Evolutionary conservation across 2,888 invertebrate species (phyloP).

Genomic region (Drosophila mayaguana): DNA sequence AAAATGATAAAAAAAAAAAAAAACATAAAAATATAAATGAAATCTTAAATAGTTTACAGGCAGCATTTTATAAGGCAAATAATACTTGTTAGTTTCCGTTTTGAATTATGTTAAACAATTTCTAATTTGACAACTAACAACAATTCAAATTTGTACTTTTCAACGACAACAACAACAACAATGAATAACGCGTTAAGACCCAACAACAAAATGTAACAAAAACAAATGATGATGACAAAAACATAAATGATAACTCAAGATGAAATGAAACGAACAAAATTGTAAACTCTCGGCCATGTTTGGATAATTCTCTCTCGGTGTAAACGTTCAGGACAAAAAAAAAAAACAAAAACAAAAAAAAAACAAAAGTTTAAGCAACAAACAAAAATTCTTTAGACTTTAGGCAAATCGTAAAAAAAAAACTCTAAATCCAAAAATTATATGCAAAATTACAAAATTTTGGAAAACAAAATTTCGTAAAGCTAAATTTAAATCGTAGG

Average conservation of each 20-base stretch:
- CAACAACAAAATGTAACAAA: conserved; percentile 37
- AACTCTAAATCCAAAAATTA: conserved; percentile 76
- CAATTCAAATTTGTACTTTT: conserved; percentile 68
- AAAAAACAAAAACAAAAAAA: conserved; percentile 58
- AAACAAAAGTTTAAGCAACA: conserved; percentile 34
- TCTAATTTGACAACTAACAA: conserved; percentile 39
- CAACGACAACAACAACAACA: conserved; percentile 55
- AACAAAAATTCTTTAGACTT: conserved; percentile 61
- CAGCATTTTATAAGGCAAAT: conserved; percentile 77
- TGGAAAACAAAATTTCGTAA: conserved; percentile 82
- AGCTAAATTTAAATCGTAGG: conserved; percentile 67
- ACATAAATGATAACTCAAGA: conserved; percentile 39
- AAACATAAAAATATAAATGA: conserved; percentile 49
- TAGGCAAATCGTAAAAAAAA: conserved; percentile 47
- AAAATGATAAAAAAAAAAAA: conserved; percentile 30
- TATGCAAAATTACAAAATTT: conserved; percentile 82
- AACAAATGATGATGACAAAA: conserved; percentile 47
- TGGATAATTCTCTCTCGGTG: conserved; percentile 85
- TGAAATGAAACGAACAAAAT: conserved; percentile 68
- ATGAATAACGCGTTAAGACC: conserved; percentile 66
- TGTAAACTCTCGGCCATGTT: conserved; percentile 84
- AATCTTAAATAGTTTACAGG: conserved; percentile 82
- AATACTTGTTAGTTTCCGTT: conserved; percentile 44
- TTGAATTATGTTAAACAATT: conserved; percentile 39
- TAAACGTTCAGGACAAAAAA: conserved; percentile 83